phyloP scores from a whole-genome alignment of 1,140 invertebrate genomes.

The Drosophila seguyi region DNA sequence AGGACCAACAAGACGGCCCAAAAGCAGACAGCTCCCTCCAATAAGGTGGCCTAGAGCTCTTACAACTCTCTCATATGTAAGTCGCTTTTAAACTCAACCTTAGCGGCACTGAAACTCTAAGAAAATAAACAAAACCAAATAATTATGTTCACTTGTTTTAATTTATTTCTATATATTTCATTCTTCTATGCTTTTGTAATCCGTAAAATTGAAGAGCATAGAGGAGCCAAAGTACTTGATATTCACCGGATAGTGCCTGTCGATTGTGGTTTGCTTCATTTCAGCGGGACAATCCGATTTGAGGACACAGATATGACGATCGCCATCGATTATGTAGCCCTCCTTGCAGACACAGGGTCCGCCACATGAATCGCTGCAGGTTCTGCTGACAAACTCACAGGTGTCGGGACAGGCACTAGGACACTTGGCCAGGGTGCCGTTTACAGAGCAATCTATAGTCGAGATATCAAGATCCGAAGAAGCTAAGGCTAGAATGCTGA shows the following conservation, averaged over 20 bases:
- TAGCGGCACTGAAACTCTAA: not conserved
- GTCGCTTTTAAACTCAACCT: slow-evolving; percentile 13
- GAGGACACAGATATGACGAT: slow-evolving; percentile 11
- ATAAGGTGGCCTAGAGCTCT: slow-evolving; percentile 10
- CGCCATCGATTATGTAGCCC: slow-evolving; percentile 24
- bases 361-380: slow-evolving; percentile 2
- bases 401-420: slow-evolving; percentile 21
- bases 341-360: slow-evolving; percentile 28
- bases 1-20: slow-evolving; percentile 9
- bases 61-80: not conserved
- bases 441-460: slow-evolving; percentile 4
- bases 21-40: slow-evolving; percentile 22
- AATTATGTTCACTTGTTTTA: not conserved
- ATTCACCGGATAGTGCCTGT: slow-evolving; percentile 5
- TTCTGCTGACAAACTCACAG: slow-evolving; percentile 19
- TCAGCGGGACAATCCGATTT: slow-evolving; percentile 13
- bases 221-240: slow-evolving; percentile 29
- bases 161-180: not conserved
- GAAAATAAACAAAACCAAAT: slow-evolving; percentile 3
- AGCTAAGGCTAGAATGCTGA: not conserved
- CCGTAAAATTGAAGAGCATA: slow-evolving; percentile 7
- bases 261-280: not conserved
- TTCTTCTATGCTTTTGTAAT: not conserved
- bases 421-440: slow-evolving; percentile 16
- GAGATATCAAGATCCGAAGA: not conserved